Percentiles rank a stretch among this genome's conserved stretches.
Conservation (phyloP, 35 echinoderm and acorn worm species). For the Patiria miniata region DNA sequence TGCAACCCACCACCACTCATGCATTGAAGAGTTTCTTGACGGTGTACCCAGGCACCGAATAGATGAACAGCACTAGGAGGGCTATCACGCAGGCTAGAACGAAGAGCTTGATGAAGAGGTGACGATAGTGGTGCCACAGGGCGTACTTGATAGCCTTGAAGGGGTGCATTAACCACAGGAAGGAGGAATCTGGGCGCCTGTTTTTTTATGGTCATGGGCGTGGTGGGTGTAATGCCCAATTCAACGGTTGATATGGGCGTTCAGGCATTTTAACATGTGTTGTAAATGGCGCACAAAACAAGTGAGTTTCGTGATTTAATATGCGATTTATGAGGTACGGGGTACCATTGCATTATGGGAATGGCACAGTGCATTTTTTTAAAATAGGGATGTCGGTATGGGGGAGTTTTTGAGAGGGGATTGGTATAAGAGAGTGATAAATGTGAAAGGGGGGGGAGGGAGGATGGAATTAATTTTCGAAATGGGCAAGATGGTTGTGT, state of each 20-base stretch:
- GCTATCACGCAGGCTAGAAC: slow-evolving; percentile 39
- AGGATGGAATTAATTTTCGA: too few species aligned
- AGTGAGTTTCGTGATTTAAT: neutral
- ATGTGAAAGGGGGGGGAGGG: too few species aligned
- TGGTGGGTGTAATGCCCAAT: slow-evolving; percentile 1
- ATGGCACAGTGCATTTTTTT: too few species aligned
- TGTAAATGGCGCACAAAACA: neutral
- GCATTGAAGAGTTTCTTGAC: slow-evolving; percentile 82
- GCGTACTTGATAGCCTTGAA: slow-evolving; percentile 51
- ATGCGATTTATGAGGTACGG: neutral
- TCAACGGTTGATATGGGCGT: neutral
- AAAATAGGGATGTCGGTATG: too few species aligned
- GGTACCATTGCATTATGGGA: too few species aligned
- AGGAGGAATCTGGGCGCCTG: slow-evolving; percentile 86
- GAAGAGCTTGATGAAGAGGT: slow-evolving; percentile 49
- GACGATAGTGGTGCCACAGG: slow-evolving; percentile 59
- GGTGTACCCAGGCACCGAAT: slow-evolving; percentile 80
- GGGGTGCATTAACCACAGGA: slow-evolving; percentile 74
- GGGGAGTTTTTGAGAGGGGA: too few species aligned
- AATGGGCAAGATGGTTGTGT: too few species aligned
- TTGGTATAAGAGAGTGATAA: too few species aligned
- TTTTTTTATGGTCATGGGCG: neutral
- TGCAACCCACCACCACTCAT: slow-evolving; percentile 14
- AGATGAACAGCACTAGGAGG: slow-evolving; percentile 74
- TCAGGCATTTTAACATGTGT: neutral